These are phyloP conservation scores for Neopelma chrysocephalum DNA, from an alignment of 2,797 vertebrate genomes.

Conservation along the genomic window DNA sequence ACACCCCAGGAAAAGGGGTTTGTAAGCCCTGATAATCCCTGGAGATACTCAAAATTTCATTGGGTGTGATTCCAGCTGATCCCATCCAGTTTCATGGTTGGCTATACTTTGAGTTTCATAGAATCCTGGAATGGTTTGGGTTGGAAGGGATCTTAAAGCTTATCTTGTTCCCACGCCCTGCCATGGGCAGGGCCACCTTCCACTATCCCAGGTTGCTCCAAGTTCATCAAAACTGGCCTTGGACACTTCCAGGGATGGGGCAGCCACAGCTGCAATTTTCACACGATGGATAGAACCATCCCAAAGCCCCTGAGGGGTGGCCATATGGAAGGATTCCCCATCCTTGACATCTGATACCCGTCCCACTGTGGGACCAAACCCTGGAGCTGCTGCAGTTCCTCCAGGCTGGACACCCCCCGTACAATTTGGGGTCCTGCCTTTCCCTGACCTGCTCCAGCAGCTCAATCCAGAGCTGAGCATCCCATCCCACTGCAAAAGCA, in stretches of 20 bases:
- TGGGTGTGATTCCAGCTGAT: no score
- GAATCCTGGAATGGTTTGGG: no score
- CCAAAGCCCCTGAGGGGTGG: not conserved
- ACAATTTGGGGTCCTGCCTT: not conserved
- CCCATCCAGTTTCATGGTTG: no score
- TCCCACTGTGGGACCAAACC: rapidly evolving
- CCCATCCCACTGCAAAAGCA: not conserved
- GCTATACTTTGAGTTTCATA: no score
- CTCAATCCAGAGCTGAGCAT: rapidly evolving
- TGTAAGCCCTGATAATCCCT: no score
- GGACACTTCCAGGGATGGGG: not conserved
- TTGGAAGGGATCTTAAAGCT: not conserved
- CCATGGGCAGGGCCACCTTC: not conserved
- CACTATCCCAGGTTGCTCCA: not conserved
- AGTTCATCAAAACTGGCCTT: rapidly evolving
- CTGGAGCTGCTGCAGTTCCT: not conserved
- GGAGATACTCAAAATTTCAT: no score
- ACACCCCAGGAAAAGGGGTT: no score
- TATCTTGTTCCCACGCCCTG: not conserved
- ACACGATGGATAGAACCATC: rapidly evolving
- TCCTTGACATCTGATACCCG: not conserved
- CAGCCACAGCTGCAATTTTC: rapidly evolving
- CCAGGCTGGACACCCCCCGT: not conserved
- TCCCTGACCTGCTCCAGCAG: rapidly evolving
- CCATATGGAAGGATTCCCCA: rapidly evolving